Conservation (phyloP, 2,113 vertebrate genomes). For the Rutilus rutilus region DNA sequence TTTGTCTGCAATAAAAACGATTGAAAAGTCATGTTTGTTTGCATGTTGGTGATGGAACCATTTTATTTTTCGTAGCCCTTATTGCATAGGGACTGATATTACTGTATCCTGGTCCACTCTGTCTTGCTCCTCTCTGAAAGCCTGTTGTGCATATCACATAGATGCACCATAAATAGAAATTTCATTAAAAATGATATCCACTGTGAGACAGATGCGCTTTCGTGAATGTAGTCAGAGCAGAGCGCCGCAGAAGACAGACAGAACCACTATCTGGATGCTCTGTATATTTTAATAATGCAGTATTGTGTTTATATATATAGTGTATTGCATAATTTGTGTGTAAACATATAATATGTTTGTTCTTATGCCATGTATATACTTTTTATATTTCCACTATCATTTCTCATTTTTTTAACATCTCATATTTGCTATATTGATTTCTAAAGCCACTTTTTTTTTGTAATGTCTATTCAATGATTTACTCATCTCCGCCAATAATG, state of each 20-base stretch:
- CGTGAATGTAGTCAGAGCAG: conserved; percentile 12
- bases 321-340: background rate
- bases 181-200: conserved; percentile 57
- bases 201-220: conserved; percentile 49
- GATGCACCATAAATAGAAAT: conserved; percentile 56
- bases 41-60: background rate
- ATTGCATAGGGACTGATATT: background rate
- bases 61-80: background rate
- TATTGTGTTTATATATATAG: background rate
- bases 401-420: background rate
- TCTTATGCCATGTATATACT: background rate
- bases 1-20: background rate
- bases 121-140: conserved; percentile 36
- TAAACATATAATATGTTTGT: background rate
- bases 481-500: background rate
- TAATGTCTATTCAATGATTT: background rate
- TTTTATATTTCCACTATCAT: background rate
- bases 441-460: background rate
- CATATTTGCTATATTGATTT: background rate
- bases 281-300: background rate
- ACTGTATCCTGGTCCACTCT: conserved; percentile 42
- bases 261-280: background rate
- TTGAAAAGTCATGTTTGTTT: background rate
- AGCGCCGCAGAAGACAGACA: background rate
- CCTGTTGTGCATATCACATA: conserved; percentile 45